A percentile compares a stretch with the other conserved stretches of the same genome.
Conservation (phyloP, 2,113 vertebrate genomes). For the Grantiella picta region DNA sequence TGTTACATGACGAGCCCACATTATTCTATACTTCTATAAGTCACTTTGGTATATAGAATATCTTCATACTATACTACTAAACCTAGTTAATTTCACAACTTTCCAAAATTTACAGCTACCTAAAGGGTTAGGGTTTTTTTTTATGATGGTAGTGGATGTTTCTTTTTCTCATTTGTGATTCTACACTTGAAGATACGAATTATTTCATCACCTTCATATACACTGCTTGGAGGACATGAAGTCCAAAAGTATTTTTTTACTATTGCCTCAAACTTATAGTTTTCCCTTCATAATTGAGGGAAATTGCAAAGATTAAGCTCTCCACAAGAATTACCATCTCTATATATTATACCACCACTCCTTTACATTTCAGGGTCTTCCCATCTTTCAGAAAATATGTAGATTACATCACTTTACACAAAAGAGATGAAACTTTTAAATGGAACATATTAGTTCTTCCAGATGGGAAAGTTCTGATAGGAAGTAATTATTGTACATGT, state of each 20-base stretch:
- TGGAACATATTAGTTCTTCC: neutral
- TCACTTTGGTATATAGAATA: accelerated
- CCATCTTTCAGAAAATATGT: neutral
- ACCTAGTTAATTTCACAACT: neutral
- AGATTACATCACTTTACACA: neutral
- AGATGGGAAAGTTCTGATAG: neutral
- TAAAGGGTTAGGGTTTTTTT: neutral
- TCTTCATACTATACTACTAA: neutral
- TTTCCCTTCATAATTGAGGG: neutral
- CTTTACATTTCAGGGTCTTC: neutral
- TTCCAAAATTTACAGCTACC: neutral
- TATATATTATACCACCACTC: neutral
- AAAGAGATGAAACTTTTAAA: neutral
- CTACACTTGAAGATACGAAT: neutral
- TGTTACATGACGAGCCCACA: neutral
- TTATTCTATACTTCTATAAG: neutral
- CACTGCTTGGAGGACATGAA: neutral
- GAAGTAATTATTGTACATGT: neutral
- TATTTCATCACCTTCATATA: neutral
- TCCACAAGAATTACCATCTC: neutral
- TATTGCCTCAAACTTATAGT: neutral
- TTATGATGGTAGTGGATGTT: neutral
- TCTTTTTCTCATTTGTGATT: neutral
- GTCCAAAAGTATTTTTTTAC: neutral
- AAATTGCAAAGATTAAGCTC: neutral